Evolutionary conservation across 2,888 invertebrate genomes (phyloP), one percentile per base, ranked within the genome.

Genomic region (Erebia epiphron): DNA sequence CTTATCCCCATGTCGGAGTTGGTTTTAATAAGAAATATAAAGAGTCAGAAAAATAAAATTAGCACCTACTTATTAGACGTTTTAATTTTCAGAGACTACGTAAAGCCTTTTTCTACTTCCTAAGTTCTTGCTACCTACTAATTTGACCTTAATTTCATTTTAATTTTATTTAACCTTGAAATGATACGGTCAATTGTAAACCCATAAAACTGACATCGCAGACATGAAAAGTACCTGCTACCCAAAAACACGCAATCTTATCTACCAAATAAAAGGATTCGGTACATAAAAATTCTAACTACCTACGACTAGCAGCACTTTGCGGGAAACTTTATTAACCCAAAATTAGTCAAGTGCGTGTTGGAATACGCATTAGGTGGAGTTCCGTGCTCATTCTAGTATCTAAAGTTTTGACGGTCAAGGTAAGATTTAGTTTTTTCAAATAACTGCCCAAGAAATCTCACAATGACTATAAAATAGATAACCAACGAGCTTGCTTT

Each of bases 321-420:
- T 68, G 60, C 67, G 50, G 57, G 64, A 68, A 68, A 66, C 72
- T 73, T 75, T 68, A 75, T 73, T 71, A 70, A 68, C 58, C 35
- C 35, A 7, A 35, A 35, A 35, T 7, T 35, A 35, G 35, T 35
- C 35, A 35, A 35, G 35, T 35, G 35, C 7, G 7, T 35, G 35
- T 35, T 7, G 35, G 35, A 35, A 35, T 35, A 35, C 0, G 7
- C 35, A 35, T 35, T 35, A 2, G 35, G 35, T 2, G 7, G 7
- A 2, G 35, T 35, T 35, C 35, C 7, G 35, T 35, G 35, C 35
- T 35, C 0, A 35, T 35, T 35, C 35, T 35, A 26, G 26, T 35
- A 35, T 35, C 35, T 35, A 35, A 35, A 35, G 5, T 7, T 35
- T 35, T 35, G 35, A 35, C 35, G 35, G 35, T 35, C 7, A 35